Evolutionary conservation across 2,113 vertebrate species (phyloP).

Genomic region (Scartelaos histophorus): DNA sequence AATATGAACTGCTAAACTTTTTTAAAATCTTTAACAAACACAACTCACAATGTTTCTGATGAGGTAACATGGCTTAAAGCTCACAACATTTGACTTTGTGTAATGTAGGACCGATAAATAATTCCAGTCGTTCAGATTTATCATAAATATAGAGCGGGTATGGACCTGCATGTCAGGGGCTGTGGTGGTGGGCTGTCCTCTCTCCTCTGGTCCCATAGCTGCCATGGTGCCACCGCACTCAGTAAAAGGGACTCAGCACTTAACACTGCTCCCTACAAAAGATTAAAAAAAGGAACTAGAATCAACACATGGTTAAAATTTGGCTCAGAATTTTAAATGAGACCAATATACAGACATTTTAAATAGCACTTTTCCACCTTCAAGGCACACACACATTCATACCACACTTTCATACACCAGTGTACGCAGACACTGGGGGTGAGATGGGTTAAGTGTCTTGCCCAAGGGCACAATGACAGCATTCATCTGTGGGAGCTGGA

Average conservation of each 20-base stretch:
- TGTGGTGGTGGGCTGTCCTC: slow-evolving; percentile 28
- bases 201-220: slow-evolving; percentile 65
- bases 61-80: too few relatives aligned
- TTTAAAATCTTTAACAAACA: neutral
- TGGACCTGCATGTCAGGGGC: slow-evolving; percentile 24
- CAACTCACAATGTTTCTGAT: too few relatives aligned
- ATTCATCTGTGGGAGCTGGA: too few relatives aligned
- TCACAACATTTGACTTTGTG: too few relatives aligned
- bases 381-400: too few relatives aligned
- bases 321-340: neutral
- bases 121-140: neutral
- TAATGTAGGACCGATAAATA: neutral
- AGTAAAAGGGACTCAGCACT: slow-evolving; percentile 38
- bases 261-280: slow-evolving; percentile 39
- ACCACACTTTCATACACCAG: too few relatives aligned
- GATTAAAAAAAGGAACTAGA: neutral
- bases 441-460: too few relatives aligned
- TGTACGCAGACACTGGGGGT: too few relatives aligned
- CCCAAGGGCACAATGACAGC: too few relatives aligned
- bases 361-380: too few relatives aligned
- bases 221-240: slow-evolving; percentile 66
- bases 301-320: neutral
- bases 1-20: neutral
- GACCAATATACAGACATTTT: neutral
- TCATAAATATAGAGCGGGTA: neutral